phyloP scores from a whole-genome alignment of 2,888 invertebrate species.

The Athetis lepigone region DNA sequence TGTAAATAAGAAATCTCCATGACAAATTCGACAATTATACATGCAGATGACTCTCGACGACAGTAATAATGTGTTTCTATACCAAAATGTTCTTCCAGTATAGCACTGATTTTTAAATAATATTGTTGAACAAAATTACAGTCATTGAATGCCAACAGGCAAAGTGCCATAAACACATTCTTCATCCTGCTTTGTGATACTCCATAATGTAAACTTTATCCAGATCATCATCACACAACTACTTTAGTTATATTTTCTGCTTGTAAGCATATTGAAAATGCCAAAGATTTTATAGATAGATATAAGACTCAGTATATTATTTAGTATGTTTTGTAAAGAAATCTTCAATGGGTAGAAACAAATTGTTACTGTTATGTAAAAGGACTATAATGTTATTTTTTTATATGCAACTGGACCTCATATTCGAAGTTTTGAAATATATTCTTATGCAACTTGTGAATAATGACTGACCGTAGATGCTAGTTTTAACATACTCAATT shows the following conservation, averaged over 20 bases:
- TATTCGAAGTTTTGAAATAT: conserved; percentile 81
- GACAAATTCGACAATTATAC: conserved; percentile 75
- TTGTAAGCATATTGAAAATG: conserved; percentile 82
- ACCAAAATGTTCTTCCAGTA: conserved; percentile 68
- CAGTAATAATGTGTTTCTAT: conserved; percentile 90
- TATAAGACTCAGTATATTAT: conserved; percentile 82
- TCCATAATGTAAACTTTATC: conserved; percentile 51
- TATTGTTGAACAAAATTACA: conserved; percentile 57
- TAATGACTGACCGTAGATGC: conserved; percentile 85
- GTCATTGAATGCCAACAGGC: conserved; percentile 55
- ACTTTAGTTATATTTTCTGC: conserved; percentile 76
- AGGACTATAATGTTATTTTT: conserved; percentile 84
- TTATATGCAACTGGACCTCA: conserved; percentile 84
- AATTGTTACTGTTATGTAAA: conserved; percentile 87
- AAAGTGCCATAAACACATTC: conserved; percentile 65
- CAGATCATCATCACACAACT: conserved; percentile 82
- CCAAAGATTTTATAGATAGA: conserved; percentile 88
- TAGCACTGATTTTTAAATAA: conserved; percentile 45
- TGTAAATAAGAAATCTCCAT: conserved; percentile 89
- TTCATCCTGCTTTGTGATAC: conserved; percentile 57
- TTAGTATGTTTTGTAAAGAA: conserved; percentile 72
- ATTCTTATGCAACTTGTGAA: conserved; percentile 82
- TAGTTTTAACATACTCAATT: conserved; percentile 74
- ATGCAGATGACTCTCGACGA: conserved; percentile 82
- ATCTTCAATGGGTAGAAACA: conserved; percentile 85